These are phyloP conservation scores for Eutrigla gurnardus DNA, from an alignment of 2,797 vertebrate genomes.

Conservation along the genomic window DNA sequence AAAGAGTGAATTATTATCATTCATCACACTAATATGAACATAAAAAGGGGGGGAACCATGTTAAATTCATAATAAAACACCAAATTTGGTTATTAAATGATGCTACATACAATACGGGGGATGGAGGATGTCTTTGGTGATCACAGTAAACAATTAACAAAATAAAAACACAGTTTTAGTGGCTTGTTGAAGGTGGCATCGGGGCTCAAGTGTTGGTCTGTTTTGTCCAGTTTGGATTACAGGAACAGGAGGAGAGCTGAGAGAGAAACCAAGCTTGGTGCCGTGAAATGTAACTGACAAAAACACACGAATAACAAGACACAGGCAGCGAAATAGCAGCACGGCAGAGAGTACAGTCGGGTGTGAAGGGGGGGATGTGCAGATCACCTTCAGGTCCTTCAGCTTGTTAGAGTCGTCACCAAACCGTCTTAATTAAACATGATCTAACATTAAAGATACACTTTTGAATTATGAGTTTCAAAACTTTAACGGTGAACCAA, in stretches of 20 bases:
- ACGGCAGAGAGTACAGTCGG: conserved; percentile 10
- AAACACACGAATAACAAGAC: background rate
- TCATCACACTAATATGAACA: background rate
- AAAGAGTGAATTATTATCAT: background rate
- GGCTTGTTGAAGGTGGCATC: background rate
- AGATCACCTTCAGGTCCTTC: background rate
- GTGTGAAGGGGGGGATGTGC: background rate
- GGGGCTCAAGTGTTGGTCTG: background rate
- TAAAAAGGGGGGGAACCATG: background rate
- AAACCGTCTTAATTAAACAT: background rate
- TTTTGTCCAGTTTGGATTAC: background rate
- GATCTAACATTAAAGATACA: background rate
- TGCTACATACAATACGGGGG: conserved; percentile 33
- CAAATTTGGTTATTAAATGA: conserved; percentile 16
- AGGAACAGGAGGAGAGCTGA: background rate
- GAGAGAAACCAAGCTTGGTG: background rate
- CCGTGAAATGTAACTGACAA: conserved; percentile 9
- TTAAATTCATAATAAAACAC: background rate
- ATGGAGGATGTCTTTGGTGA: conserved; percentile 28
- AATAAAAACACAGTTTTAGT: background rate
- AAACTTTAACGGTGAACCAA: conserved; percentile 7
- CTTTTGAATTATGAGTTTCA: background rate
- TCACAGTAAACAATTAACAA: background rate
- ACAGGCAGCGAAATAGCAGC: conserved; percentile 43
- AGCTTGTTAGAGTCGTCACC: background rate